Percentiles rank a stretch among this genome's conserved stretches.
Evolutionary conservation across 2,888 invertebrate species (phyloP).

Genomic region (Eudasyphora cyanicolor): DNA sequence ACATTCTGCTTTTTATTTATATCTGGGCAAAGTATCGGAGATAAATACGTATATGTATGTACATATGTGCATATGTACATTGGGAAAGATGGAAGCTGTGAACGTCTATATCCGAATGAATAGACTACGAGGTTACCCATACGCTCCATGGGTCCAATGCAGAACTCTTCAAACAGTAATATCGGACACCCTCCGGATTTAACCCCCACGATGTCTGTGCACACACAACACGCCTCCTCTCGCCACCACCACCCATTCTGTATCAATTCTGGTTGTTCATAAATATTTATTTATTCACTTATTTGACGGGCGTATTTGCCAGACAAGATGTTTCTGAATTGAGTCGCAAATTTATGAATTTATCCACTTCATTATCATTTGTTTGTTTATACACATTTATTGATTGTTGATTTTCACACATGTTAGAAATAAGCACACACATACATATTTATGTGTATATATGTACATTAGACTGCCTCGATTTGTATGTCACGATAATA

Average conservation of each 20-base stretch:
- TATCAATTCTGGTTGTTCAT: background rate
- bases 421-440: too few species aligned
- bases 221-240: background rate
- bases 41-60: too few species aligned
- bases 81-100: too few species aligned
- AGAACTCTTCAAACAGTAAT: background rate
- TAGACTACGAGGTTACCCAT: too few species aligned
- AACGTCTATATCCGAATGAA: background rate
- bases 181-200: background rate
- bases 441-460: too few species aligned
- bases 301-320: background rate
- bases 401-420: slow-evolving; percentile 2
- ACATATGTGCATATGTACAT: too few species aligned
- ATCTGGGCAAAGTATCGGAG: too few species aligned
- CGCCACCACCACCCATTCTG: background rate
- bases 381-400: background rate
- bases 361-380: background rate
- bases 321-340: background rate
- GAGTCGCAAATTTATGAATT: background rate
- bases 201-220: background rate
- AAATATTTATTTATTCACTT: slow-evolving; percentile 1
- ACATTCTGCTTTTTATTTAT: too few species aligned
- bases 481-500: too few species aligned
- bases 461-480: too few species aligned
- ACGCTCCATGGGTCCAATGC: background rate